These are phyloP conservation scores for Cephalopachus bancanus DNA, from an alignment of 2,797 vertebrate genomes.

Conservation along the genomic window DNA sequence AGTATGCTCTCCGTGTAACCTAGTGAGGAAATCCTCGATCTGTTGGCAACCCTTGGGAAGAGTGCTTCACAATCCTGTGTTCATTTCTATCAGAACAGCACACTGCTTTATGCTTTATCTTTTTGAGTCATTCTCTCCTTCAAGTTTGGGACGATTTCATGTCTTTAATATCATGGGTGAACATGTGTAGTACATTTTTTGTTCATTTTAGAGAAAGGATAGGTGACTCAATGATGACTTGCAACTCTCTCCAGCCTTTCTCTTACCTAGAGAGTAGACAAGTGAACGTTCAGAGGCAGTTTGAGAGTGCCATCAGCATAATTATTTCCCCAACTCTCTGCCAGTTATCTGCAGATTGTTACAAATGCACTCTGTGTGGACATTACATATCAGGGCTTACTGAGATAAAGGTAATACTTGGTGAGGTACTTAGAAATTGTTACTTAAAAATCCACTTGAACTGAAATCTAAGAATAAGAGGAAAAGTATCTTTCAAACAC, in stretches of 20 bases:
- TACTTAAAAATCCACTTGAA: constrained; percentile 16
- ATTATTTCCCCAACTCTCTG: neutral
- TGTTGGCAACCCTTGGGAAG: neutral
- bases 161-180: neutral
- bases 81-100: neutral
- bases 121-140: constrained; percentile 52
- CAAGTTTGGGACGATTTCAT: constrained; percentile 4
- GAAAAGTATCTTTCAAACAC: constrained; percentile 47
- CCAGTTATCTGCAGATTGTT: neutral
- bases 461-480: constrained; percentile 36
- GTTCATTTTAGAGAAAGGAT: neutral
- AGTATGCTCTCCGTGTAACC: too few relatives aligned
- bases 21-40: neutral
- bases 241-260: neutral
- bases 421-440: neutral
- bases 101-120: constrained; percentile 31
- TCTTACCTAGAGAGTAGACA: neutral
- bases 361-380: neutral
- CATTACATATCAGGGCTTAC: neutral
- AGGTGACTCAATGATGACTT: neutral
- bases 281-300: neutral
- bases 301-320: neutral
- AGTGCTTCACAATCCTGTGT: neutral
- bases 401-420: constrained; percentile 39
- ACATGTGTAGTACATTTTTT: constrained; percentile 4